A percentile compares a stretch with the other conserved stretches of the same genome.
phyloP scores from a whole-genome alignment of 2,797 vertebrate species.

The Pantherophis alleghaniensis region DNA sequence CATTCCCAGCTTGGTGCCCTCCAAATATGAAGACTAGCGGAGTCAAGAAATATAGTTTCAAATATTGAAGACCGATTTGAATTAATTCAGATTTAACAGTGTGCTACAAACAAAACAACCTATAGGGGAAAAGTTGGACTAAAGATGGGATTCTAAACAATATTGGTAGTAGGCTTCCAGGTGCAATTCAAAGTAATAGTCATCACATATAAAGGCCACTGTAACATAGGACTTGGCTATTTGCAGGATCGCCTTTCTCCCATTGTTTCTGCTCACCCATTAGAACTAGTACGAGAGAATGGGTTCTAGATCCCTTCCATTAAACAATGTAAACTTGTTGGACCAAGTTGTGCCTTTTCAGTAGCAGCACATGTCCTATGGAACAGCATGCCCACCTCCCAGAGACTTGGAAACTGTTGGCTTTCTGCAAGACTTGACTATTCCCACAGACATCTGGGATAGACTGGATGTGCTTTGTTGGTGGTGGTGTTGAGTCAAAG shows the following conservation, averaged over 20 bases:
- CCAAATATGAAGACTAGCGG: not conserved
- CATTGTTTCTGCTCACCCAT: not conserved
- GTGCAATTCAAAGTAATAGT: not conserved
- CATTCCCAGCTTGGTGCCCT: not conserved
- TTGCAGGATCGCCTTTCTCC: not conserved
- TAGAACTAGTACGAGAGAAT: not conserved
- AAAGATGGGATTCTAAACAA: not conserved
- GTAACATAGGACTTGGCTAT: not conserved
- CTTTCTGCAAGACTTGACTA: not conserved
- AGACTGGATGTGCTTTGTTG: not conserved
- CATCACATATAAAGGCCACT: not conserved
- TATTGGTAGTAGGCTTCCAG: not conserved
- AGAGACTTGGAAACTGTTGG: not conserved
- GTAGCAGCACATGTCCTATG: not conserved
- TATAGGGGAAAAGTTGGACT: not conserved
- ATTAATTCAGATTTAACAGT: not conserved
- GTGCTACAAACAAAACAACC: slow-evolving; percentile 5
- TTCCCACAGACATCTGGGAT: not conserved
- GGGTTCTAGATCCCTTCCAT: not conserved
- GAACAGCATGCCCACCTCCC: not conserved
- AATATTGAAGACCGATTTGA: not conserved
- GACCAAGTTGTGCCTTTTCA: not conserved
- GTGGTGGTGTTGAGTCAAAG: not conserved
- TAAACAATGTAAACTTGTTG: not conserved
- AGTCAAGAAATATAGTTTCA: not conserved